Evolutionary conservation across 2,888 invertebrate genomes (phyloP), one percentile per base, ranked within the genome.

Genomic region (Epicampocera succincta): DNA sequence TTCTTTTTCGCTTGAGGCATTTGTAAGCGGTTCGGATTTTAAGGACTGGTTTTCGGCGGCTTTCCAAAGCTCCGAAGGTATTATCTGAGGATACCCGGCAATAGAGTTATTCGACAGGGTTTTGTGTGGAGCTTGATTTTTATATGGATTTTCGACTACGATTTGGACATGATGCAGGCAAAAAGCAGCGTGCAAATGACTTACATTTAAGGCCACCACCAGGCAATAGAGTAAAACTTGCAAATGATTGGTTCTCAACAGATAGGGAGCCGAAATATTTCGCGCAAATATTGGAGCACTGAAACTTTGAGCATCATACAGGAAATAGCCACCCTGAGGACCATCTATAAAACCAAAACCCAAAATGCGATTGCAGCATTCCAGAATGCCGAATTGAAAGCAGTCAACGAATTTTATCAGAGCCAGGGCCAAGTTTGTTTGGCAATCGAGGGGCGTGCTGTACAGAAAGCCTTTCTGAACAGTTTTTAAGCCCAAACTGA

Each of bases 271-370:
- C 1, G 93, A 93, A 84, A 92, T 91, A 13, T 92, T 92, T 0
- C 93, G 92, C 29, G 91, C 88, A 86, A 94, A 94, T 86, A 94
- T 88, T 0, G 94, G 94, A 2, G 91, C 89, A 4, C 94, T 94
- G 84, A 90, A 90, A 74, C 92, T 92, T 88, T 94, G 93, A 84
- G 93, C 93, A 86, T 94, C 94, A 87, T 92, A 94, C 93, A 94
- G 93, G 84, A 94, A 94, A 86, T 93, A 95, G 15, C 94, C 94
- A 11, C 88, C 86, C 12, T 87, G 86, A n/a, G 85, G 78, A 0
- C 87, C 87, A 0, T 85, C 83, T 84, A 87, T 85, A 77, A 85
- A 92, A 3, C 93, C 93, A 84, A 93, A 92, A 9, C 92, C 92
- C 76, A 93, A 86, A 66, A 93, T 92, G 71, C 92, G 92, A 12